Percentiles rank a stretch among this genome's conserved stretches.
Conservation (phyloP, 2,888 invertebrate species). For the Amphipoea oculea region DNA sequence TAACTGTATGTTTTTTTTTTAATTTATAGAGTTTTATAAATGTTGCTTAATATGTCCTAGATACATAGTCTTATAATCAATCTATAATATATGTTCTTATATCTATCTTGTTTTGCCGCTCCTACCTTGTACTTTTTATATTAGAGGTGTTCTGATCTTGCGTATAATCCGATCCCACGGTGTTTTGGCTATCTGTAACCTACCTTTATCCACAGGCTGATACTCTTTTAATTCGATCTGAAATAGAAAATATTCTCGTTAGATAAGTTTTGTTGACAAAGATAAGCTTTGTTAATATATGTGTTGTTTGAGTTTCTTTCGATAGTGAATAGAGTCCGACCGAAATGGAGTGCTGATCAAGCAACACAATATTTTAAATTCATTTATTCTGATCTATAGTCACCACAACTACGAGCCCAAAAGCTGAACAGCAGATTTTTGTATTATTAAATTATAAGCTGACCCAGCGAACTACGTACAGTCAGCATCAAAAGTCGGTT, state of each 20-base stretch:
- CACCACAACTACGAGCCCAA: not conserved
- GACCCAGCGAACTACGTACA: too few relatives aligned
- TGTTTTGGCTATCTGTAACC: constrained; percentile 46
- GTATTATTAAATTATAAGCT: too few relatives aligned
- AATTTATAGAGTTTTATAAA: not conserved
- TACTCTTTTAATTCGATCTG: constrained; percentile 53
- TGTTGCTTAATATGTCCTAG: not conserved
- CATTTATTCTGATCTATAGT: not conserved
- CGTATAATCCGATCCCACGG: constrained; percentile 55
- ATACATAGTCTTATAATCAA: not conserved
- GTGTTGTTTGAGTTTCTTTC: not conserved
- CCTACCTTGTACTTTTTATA: constrained; percentile 40
- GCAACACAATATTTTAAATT: not conserved
- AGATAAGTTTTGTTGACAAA: too few relatives aligned
- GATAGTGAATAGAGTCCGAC: not conserved
- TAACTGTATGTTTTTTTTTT: constrained; percentile 9
- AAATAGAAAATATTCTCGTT: not conserved
- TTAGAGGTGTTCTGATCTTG: constrained; percentile 20
- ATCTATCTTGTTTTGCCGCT: not conserved
- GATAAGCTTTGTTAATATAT: too few relatives aligned
- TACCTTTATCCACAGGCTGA: not conserved
- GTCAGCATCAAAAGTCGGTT: too few relatives aligned
- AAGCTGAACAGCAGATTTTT: not conserved
- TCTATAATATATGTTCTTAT: not conserved
- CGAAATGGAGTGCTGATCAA: not conserved